Percentiles rank a stretch among this genome's conserved stretches.
Evolutionary conservation across 2,888 invertebrate species (phyloP).

Genomic region (Agrochola lychnidis): DNA sequence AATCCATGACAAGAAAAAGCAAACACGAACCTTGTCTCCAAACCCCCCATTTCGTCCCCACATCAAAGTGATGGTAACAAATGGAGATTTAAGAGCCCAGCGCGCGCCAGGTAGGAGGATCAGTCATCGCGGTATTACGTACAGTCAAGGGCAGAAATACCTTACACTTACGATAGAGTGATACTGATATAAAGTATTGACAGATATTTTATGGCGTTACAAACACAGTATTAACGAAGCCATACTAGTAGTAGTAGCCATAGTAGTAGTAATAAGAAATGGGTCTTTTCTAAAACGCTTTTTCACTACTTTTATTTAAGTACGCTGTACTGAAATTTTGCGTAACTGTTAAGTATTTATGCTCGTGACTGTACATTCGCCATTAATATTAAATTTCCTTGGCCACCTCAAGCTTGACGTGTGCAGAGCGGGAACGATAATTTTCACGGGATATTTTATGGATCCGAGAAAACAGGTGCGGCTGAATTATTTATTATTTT

Average conservation of each 20-base stretch:
- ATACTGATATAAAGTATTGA: neutral
- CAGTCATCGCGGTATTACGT: slow-evolving; percentile 18
- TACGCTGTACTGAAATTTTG: too few relatives aligned
- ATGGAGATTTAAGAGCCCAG: slow-evolving; percentile 20
- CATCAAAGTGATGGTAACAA: slow-evolving; percentile 30
- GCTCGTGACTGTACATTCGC: neutral
- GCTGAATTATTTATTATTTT: slow-evolving; percentile 53
- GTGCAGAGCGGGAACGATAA: slow-evolving; percentile 25
- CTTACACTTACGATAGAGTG: neutral
- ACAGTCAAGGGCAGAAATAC: neutral
- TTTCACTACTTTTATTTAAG: too few relatives aligned
- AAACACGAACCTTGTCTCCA: neutral
- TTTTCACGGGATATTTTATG: slow-evolving; percentile 54
- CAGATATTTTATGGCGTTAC: neutral
- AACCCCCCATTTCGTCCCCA: neutral
- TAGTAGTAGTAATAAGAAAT: too few relatives aligned
- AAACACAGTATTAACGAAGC: neutral
- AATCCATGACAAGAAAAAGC: neutral
- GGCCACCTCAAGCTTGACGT: slow-evolving; percentile 32
- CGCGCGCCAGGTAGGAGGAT: slow-evolving; percentile 22
- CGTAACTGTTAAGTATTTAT: neutral
- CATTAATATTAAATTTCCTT: slow-evolving; percentile 39
- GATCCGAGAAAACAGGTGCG: slow-evolving; percentile 40
- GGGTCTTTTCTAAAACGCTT: neutral
- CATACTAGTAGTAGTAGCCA: too few relatives aligned